A percentile compares a stretch with the other conserved stretches of the same genome.
phyloP scores from a whole-genome alignment of 2,888 invertebrate genomes.

The Xylota sylvarum region DNA sequence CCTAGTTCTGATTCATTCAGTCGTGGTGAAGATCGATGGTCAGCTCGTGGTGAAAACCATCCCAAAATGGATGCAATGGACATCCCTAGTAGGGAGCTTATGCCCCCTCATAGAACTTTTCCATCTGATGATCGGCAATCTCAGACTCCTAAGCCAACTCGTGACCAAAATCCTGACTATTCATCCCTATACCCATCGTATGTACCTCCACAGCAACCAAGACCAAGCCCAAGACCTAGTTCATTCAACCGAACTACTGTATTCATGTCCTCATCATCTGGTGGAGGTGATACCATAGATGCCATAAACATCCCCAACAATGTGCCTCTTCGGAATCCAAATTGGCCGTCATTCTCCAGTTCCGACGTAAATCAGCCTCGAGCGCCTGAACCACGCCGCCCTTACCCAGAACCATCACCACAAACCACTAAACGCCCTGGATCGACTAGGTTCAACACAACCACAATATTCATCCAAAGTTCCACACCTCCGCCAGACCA shows the following conservation, averaged over 20 bases:
- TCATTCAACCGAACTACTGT: background rate
- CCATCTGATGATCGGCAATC: conserved; percentile 32
- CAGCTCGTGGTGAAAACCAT: background rate
- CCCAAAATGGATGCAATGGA: conserved; percentile 49
- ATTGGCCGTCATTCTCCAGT: background rate
- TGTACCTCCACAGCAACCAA: conserved; percentile 1
- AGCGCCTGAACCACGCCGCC: background rate
- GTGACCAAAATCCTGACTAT: conserved; percentile 14
- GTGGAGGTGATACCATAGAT: conserved; percentile 1
- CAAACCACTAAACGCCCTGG: background rate
- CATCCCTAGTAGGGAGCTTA: conserved; percentile 52
- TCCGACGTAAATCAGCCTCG: background rate
- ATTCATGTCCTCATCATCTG: background rate
- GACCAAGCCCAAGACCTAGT: background rate
- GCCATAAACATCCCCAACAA: conserved; percentile 34
- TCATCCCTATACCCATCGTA: conserved; percentile 40
- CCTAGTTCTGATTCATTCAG: background rate
- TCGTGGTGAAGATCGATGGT: background rate
- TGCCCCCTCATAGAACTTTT: conserved; percentile 60
- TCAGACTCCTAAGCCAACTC: conserved; percentile 8
- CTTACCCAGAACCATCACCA: too few relatives aligned
- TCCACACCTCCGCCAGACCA: conserved; percentile 26
- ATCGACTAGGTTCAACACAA: conserved; percentile 11
- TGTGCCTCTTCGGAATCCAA: conserved; percentile 42
- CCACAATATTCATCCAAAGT: conserved; percentile 10